A percentile compares a stretch with the other conserved stretches of the same genome.
Conservation (phyloP, 1,140 invertebrate genomes). For the Sycophaga agraensis region DNA sequence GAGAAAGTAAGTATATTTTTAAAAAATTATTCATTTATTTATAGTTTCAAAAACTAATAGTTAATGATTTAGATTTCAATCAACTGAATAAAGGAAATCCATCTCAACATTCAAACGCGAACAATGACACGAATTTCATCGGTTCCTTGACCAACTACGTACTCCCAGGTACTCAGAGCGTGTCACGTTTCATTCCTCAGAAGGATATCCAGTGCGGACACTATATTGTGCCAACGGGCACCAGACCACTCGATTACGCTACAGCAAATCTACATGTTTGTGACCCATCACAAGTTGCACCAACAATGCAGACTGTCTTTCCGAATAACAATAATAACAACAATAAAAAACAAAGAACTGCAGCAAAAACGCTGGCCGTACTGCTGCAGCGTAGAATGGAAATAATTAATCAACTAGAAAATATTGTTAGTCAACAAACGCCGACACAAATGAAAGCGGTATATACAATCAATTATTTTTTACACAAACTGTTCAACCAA, state of each 20-base stretch:
- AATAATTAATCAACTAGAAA: slow-evolving; percentile 68
- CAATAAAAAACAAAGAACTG: slow-evolving; percentile 50
- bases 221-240: slow-evolving; percentile 46
- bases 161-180: slow-evolving; percentile 43
- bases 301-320: slow-evolving; percentile 39
- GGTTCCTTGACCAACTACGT: slow-evolving; percentile 49
- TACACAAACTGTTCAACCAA: no score
- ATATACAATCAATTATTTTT: no score
- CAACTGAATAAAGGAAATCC: slow-evolving; percentile 39
- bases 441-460: slow-evolving; percentile 54
- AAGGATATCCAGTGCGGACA: slow-evolving; percentile 51
- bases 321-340: slow-evolving; percentile 46
- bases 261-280: slow-evolving; percentile 48
- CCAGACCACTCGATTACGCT: slow-evolving; percentile 44
- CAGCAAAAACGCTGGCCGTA: slow-evolving; percentile 63
- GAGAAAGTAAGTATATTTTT: slow-evolving; percentile 40
- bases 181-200: slow-evolving; percentile 41
- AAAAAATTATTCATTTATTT: not conserved
- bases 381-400: slow-evolving; percentile 69
- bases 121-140: slow-evolving; percentile 49
- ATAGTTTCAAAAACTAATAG: no score
- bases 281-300: slow-evolving; percentile 46
- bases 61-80: slow-evolving; percentile 39
- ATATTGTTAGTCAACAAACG: slow-evolving; percentile 62
- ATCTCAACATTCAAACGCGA: slow-evolving; percentile 42